phyloP scores from a whole-genome alignment of 2,113 vertebrate genomes.

The Paracanthobrama guichenoti region DNA sequence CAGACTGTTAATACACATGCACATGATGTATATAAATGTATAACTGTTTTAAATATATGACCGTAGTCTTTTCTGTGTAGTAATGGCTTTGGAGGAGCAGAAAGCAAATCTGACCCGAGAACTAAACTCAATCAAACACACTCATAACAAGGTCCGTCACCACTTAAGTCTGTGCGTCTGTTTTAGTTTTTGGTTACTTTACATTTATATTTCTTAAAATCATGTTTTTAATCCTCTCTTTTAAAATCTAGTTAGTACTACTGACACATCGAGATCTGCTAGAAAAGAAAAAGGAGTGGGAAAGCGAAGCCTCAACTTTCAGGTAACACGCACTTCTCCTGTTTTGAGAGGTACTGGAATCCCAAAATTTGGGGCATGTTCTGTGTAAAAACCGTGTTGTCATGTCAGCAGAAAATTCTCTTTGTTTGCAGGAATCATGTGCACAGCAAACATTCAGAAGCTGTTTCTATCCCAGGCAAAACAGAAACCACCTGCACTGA shows the following conservation, averaged over 20 bases:
- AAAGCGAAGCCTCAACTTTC: constrained; percentile 67
- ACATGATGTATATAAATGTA: background rate
- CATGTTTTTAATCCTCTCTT: background rate
- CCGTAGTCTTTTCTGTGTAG: constrained; percentile 49
- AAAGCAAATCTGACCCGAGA: constrained; percentile 70
- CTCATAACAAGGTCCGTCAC: constrained; percentile 74
- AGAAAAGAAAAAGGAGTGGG: constrained; percentile 73
- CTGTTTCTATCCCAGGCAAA: constrained; percentile 43
- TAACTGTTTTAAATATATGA: background rate
- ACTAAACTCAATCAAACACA: constrained; percentile 67
- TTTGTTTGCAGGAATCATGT: constrained; percentile 65
- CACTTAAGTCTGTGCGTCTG: background rate
- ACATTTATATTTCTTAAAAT: background rate
- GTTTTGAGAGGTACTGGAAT: background rate
- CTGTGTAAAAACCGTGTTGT: background rate
- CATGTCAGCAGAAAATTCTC: background rate
- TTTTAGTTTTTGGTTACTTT: background rate
- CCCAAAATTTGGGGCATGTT: background rate
- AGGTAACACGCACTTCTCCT: constrained; percentile 64
- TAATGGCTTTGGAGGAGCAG: constrained; percentile 77
- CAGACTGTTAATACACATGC: background rate
- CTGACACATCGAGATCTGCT: constrained; percentile 69
- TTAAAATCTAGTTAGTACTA: constrained; percentile 64
- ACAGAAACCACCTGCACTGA: constrained; percentile 48
- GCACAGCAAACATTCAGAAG: constrained; percentile 62